A percentile compares a stretch with the other conserved stretches of the same genome.
phyloP scores from a whole-genome alignment of 2,888 invertebrate species.

The Cyclophora albipunctata region DNA sequence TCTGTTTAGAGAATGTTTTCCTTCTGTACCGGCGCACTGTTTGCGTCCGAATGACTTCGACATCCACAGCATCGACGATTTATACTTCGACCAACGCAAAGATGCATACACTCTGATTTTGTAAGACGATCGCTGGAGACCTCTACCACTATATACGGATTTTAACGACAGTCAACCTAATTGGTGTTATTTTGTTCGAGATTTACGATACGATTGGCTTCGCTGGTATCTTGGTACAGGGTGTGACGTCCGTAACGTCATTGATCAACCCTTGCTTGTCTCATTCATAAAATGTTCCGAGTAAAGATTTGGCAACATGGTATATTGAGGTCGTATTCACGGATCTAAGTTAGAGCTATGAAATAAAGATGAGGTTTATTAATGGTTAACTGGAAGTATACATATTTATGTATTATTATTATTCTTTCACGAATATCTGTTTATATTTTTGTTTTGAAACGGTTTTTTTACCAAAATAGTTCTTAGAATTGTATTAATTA shows the following conservation, averaged over 20 bases:
- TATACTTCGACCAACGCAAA: conserved; percentile 70
- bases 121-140: conserved; percentile 62
- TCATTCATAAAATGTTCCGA: conserved; percentile 49
- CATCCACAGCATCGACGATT: conserved; percentile 59
- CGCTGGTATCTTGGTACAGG: conserved; percentile 40
- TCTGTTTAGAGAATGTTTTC: conserved; percentile 31
- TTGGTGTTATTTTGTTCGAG: conserved; percentile 16
- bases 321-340: conserved; percentile 54
- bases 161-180: conserved; percentile 15
- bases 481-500: too few species aligned
- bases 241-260: conserved; percentile 51
- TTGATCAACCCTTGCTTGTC: conserved; percentile 65
- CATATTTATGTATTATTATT: too few species aligned
- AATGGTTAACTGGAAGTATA: conserved; percentile 10
- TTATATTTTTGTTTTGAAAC: too few species aligned
- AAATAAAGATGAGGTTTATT: conserved; percentile 10
- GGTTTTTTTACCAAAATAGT: too few species aligned
- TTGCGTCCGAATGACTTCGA: conserved; percentile 67
- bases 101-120: conserved; percentile 66
- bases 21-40: conserved; percentile 63
- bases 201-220: conserved; percentile 14
- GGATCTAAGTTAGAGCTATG: conserved; percentile 41
- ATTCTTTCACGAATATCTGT: too few species aligned
- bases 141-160: conserved; percentile 46
- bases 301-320: conserved; percentile 59